Base-by-base conservation (phyloP, 2,888 invertebrate species). In the Lumbricus terrestris region DNA sequence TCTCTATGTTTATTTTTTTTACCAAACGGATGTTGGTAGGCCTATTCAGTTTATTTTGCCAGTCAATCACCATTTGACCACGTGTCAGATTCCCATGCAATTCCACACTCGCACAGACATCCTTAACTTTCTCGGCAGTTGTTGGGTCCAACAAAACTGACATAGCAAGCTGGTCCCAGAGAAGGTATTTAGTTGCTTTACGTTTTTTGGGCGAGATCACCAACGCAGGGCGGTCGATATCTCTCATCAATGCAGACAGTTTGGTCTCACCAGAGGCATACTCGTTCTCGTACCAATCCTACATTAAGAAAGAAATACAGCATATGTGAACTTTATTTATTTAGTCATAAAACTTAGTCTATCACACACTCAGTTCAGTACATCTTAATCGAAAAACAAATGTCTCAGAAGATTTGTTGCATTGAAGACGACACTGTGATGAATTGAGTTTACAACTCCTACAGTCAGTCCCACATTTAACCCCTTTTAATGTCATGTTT, bases 21-120 rank as follows among this genome's bases (percentile, higher is more conserved):
- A 69, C n/a, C 69, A 69, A n/a, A 69, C 69, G 69, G n/a, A 69
- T 69, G 69, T 69, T 69, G 69, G 69, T n/a, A 69, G 69, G n/a
- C 11, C 69, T 69, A 16, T 69, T 69, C 69, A 29, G n/a, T n/a
- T 69, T 69, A 69, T 69, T 69, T 69, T 69, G 69, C 69, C 69
- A 69, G 69, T 69, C 69, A 69, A 69, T 69, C 69, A 69, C 29
- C 69, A 69, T 69, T n/a, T 69, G 69, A 13, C 69, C 69, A n/a
- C 69, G 69, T n/a, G 69, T 69, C 69, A n/a, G 29, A 69, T 29
- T 69, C 69, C n/a, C 69, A 69, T 69, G 69, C 69, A 69, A 69
- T 69, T 69, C 69, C 69, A 69, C 69, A 69, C 1, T 69, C 69
- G 69, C 69, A n/a, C n/a, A 69, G n/a, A 69, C 29, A n/a, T 69